Evolutionary conservation across 1,140 invertebrate genomes (phyloP).

Genomic region (Magallana ariakensis): DNA sequence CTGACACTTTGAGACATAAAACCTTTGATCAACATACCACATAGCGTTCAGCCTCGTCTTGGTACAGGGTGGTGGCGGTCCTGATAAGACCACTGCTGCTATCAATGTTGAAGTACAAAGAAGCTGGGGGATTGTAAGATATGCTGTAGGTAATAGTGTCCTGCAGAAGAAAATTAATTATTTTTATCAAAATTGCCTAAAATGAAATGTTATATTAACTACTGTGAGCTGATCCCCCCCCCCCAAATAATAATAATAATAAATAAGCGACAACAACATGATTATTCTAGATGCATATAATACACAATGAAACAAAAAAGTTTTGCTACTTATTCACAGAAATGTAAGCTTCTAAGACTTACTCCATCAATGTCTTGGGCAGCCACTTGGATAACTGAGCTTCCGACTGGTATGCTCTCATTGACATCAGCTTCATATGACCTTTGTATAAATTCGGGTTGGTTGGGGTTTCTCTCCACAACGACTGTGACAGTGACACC

Average conservation of each 20-base stretch:
- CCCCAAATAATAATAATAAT: too few species aligned
- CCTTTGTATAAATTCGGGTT: constrained; percentile 88
- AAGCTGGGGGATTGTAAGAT: constrained; percentile 47
- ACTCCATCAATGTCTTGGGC: constrained; percentile 73
- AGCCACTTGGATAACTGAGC: constrained; percentile 56
- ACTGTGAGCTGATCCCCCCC: too few species aligned
- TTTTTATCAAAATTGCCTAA: too few species aligned
- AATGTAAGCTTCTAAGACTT: constrained; percentile 37
- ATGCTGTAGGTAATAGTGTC: constrained; percentile 59
- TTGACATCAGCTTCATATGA: constrained; percentile 88
- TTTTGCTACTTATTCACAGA: not conserved
- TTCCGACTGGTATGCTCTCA: constrained; percentile 59
- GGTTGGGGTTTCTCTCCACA: constrained; percentile 88
- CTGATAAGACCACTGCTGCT: constrained; percentile 54
- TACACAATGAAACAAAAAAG: constrained; percentile 1
- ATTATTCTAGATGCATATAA: not conserved
- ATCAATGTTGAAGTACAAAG: constrained; percentile 65
- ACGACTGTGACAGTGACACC: constrained; percentile 54
- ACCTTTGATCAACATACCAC: constrained; percentile 49
- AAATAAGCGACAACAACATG: too few species aligned
- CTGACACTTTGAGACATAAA: not conserved
- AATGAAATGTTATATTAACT: too few species aligned
- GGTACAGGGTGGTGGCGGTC: constrained; percentile 45
- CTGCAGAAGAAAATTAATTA: constrained; percentile 47
- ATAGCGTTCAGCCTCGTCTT: constrained; percentile 54